phyloP scores from a whole-genome alignment of 2,797 vertebrate species.

The Typhlichthys subterraneus region DNA sequence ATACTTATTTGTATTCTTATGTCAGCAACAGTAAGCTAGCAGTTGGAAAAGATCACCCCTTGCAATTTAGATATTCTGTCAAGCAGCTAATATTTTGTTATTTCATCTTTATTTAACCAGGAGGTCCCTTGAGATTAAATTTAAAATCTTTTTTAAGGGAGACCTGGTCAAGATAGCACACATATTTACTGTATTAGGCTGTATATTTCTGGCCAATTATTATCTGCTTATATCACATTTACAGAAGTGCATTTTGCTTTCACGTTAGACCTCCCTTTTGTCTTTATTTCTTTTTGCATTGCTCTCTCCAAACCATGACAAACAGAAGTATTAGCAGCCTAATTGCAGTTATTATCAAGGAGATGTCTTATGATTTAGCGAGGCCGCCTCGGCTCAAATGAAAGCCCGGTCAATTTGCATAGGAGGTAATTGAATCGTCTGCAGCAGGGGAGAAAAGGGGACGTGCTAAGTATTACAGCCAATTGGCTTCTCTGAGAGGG shows the following conservation, averaged over 20 bases:
- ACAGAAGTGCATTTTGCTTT: constrained; percentile 51
- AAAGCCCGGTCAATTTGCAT: constrained; percentile 74
- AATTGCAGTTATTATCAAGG: constrained; percentile 74
- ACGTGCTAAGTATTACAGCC: constrained; percentile 52
- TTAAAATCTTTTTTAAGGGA: constrained; percentile 16
- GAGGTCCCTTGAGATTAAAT: no score
- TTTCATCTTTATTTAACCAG: no score
- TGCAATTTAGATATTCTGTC: constrained; percentile 33
- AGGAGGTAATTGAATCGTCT: constrained; percentile 75
- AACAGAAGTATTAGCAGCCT: constrained; percentile 72
- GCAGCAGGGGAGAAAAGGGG: constrained; percentile 50
- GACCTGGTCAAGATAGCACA: constrained; percentile 1
- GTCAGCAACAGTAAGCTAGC: constrained; percentile 14
- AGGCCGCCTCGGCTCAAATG: constrained; percentile 69
- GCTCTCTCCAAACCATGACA: constrained; percentile 65
- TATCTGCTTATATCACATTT: constrained; percentile 56
- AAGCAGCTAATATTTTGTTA: not conserved
- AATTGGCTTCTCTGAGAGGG: constrained; percentile 59
- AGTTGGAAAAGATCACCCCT: not conserved
- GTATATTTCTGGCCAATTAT: constrained; percentile 34
- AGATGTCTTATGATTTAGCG: constrained; percentile 69
- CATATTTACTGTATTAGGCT: constrained; percentile 6
- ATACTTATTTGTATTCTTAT: constrained; percentile 38
- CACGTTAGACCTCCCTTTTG: constrained; percentile 27
- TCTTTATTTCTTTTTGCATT: constrained; percentile 35